Base-by-base conservation (phyloP, 1,140 invertebrate genomes). In the Gonatopus flavifemur region DNA sequence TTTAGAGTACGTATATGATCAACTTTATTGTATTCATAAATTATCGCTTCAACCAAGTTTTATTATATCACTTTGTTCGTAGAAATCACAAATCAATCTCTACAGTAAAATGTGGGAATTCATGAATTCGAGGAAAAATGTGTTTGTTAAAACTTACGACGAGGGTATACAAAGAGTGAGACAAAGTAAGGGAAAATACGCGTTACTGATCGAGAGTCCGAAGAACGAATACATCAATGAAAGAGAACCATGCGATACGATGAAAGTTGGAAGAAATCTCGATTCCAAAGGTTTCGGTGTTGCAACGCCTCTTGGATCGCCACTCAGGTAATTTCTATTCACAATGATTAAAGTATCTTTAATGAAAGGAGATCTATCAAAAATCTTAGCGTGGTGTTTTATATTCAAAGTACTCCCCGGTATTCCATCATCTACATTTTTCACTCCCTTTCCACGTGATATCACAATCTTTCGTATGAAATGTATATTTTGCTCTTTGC, bases 51-150 rank as follows among this genome's bases (percentile, higher is more conserved):
- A 31, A 20, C 25, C 28, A 18, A 22, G 12, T 38, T n/a, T 45
- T 25, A 32, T 53, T 50, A 22, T 35, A 49, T 20, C n/a, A 32
- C 13, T 74, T 4, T 10, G 1, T 32, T 15, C 4, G 3, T 77
- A 95, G 93, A 85, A 86, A 67, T 96, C 94, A 3, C 90, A 93
- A 67, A 93, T 96, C 49, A 84, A 86, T 30, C 85, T 94, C 2
- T 97, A 96, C 76, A 87, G 88, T 67, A 87, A 90, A 73, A 98
- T 98, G 95, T 97, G 93, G 93, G 88, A 94, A 62, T 96, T 91
- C 63, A 97, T 98, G 94, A 89, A 88, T 57, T 84, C 88, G 9
- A 79, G 87, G 56, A 88, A 89, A 57, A 83, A 92, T 64, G 88
- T 93, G 20, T 93, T 94, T 62, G 89, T 93, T 0, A 78, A 81